Base-by-base conservation (phyloP, 2,888 invertebrate species). In the Eurytoma adleriae region DNA sequence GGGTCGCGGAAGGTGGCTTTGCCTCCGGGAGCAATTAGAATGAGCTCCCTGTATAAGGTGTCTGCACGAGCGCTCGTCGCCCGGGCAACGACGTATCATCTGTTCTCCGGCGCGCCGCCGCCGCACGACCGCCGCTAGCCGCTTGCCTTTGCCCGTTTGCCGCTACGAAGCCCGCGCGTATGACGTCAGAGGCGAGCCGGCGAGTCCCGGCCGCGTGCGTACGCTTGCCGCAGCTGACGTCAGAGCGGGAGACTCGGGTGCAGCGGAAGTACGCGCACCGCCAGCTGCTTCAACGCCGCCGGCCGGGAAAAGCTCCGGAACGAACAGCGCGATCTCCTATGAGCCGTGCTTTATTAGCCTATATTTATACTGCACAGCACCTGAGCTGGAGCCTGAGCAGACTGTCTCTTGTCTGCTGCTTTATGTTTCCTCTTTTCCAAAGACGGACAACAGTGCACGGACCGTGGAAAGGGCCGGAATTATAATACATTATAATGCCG, bases 231-330 rank as follows among this genome's bases (percentile, higher is more conserved):
- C 30, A 16, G 30, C 70, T 78, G 64, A 78, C 78, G 78, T 78
- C 71, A 71, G 50, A 30, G 50, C 30, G 27, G 70, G 66, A 48
- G 40, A 64, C 50, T 54, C 48, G 40, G 18, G 40, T 78, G 73
- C 74, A 79, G 61, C 74, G 74, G 73, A 79, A 74, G 69, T 79
- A 50, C 79, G 79, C 74, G 68, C 64, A n/a, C 16, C 57, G 20
- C 13, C 67, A 69, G 18, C 52, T 61, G 20, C 16, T 50, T 50
- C 70, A n/a, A n/a, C 66, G 20, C 13, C 64, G 40, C 73, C 79
- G 79, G 73, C 79, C 79, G 73, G 73, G 73, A 59, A 54, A 18
- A 61, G 48, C 71, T 64, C 12, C 16, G 16, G 20, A n/a, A 13
- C 27, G 24, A 12, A 24, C 18, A 40, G 24, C 24, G 24, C 24